Base-by-base conservation (phyloP, 2,888 invertebrate genomes). In the Agrenia bidenticulata region DNA sequence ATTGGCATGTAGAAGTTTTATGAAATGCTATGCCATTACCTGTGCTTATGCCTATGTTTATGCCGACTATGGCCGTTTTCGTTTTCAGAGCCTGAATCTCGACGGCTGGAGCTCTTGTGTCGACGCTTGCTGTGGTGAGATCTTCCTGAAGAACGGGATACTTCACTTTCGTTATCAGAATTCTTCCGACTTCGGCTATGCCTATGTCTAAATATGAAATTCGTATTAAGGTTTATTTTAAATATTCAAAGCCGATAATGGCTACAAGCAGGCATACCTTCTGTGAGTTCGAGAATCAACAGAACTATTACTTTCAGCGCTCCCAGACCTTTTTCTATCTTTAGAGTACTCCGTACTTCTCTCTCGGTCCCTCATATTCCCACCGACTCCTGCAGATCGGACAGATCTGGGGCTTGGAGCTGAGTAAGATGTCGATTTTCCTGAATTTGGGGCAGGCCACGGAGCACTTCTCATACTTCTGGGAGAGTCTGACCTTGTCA, bases 151-250 rank as follows among this genome's bases (percentile, higher is more conserved):
- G 90, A 88, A 67, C 92, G 87, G 0, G 93, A 93, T 74, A 92
- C 81, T 81, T 94, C 93, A 77, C 93, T 93, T 81, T 94, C 93
- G 74, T 92, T 92, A 79, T 94, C 94, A 1, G 93, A 93, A 75
- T 90, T 86, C 77, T 88, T 85, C 73, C 90, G 86, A 77, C 90
- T 90, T 42, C 91, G 86, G 79, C 92, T 74, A 64, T 77, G 91
- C 77, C 87, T 86, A 79, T 89, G 88, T 78, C 89, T 88, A 32
- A 7, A 13, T 21, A 17, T 19, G 15, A 65, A 50, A 45, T n/a
- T n/a, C n/a, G n/a, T n/a, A n/a, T n/a, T n/a, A n/a, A n/a, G n/a
- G n/a, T n/a, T n/a, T n/a, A 21, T 41, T 17, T 41, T n/a, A n/a
- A 7, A 23, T 41, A 58, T 58, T 41, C 9, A 42, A 45, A 9